Conservation (phyloP, 1,140 invertebrate genomes). For the Sycobia sp. region DNA sequence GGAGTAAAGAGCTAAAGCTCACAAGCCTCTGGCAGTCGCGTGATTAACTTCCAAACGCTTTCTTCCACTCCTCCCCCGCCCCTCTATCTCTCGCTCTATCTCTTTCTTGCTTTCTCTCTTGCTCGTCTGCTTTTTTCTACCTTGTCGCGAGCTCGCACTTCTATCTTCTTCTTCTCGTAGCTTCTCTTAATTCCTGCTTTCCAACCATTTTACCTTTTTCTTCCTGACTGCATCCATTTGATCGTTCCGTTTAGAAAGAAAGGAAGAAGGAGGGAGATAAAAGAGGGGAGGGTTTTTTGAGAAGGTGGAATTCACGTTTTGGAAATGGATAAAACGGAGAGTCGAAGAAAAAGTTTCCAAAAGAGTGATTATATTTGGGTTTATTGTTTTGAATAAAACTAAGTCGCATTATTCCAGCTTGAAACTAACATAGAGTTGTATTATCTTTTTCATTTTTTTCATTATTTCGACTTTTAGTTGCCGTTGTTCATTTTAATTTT, state of each 20-base stretch:
- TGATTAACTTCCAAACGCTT: constrained; percentile 41
- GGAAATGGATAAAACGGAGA: neutral
- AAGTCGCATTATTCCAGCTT: constrained; percentile 25
- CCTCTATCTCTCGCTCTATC: too few species aligned
- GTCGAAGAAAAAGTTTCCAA: neutral
- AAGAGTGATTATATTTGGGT: too few species aligned
- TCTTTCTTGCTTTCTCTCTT: too few species aligned
- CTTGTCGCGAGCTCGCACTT: neutral
- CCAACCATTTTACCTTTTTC: neutral
- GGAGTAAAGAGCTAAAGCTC: constrained; percentile 21
- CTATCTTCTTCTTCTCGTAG: neutral
- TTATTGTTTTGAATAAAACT: too few species aligned
- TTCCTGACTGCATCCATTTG: neutral
- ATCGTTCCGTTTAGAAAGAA: neutral
- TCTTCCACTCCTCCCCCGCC: too few species aligned
- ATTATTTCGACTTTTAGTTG: too few species aligned
- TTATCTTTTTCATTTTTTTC: too few species aligned
- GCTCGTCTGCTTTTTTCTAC: constrained; percentile 3
- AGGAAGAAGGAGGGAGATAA: neutral
- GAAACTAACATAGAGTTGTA: constrained; percentile 35
- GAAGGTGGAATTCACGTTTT: neutral
- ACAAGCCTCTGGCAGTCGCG: constrained; percentile 40
- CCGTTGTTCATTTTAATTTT: too few species aligned
- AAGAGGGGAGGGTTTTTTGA: too few species aligned
- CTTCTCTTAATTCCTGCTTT: neutral